phyloP scores from a whole-genome alignment of 2,113 vertebrate species.

The Hippocampus barbouri region DNA sequence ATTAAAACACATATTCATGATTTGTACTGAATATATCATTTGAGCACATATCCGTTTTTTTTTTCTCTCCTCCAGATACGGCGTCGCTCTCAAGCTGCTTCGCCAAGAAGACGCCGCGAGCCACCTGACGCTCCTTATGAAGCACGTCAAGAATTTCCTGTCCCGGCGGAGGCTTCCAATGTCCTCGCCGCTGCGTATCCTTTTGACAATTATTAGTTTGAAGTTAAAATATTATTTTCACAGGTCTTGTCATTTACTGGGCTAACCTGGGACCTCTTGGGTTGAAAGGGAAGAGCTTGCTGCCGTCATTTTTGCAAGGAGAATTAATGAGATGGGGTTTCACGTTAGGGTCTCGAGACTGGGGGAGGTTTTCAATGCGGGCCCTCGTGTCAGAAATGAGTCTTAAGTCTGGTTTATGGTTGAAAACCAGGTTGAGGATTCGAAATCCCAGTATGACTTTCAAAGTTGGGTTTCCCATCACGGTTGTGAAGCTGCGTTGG shows the following conservation, averaged over 20 bases:
- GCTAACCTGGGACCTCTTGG: no score
- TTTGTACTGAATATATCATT: neutral
- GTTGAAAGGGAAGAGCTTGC: no score
- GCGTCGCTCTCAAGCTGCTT: slow-evolving; percentile 76
- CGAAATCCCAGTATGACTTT: neutral
- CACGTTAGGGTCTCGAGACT: neutral
- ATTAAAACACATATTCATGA: neutral
- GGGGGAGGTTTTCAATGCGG: no score
- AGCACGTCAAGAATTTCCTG: slow-evolving; percentile 77
- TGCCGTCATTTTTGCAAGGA: no score
- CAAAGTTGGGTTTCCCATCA: no score
- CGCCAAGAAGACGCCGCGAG: slow-evolving; percentile 64
- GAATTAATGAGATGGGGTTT: neutral
- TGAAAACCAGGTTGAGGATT: no score
- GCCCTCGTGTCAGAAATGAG: no score
- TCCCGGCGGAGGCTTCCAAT: slow-evolving; percentile 71
- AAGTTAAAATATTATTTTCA: neutral
- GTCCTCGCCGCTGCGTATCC: slow-evolving; percentile 82
- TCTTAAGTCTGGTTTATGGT: no score
- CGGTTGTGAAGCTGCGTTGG: neutral
- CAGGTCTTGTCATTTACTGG: no score
- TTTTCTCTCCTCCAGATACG: slow-evolving; percentile 75
- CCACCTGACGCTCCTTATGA: slow-evolving; percentile 75
- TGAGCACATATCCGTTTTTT: neutral
- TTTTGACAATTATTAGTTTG: slow-evolving; percentile 44